Base-by-base conservation (phyloP, 2,113 vertebrate species). In the Benitochromis conjunctus region DNA sequence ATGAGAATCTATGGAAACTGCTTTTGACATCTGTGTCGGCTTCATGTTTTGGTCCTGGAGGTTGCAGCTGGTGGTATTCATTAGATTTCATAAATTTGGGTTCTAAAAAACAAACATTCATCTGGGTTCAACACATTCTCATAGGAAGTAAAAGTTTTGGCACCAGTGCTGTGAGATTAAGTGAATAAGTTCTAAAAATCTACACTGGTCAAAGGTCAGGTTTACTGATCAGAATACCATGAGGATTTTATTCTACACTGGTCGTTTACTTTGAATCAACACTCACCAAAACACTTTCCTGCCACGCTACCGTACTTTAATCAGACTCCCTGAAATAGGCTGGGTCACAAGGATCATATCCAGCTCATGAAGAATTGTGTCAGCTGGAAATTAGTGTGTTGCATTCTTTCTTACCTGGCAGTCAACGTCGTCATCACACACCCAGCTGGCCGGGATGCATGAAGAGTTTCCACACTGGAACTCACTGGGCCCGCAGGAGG, bases 341-440 rank as follows among this genome's bases (percentile, higher is more conserved):
- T 29, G 24, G 41, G 43, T 76, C 24, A 48, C 24, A 76, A 48
- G 43, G 43, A 51, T 9, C 43, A 51, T 10, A 51, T 2, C 29
- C 16, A 19, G 69, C 19, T 76, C 51, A 54, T 19, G 19, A 76
- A 51, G 9, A 51, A 31, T 29, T 7, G 24, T 2, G 21, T n/a
- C 46, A 31, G 71, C 8, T 76, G 71, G 16, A 48, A 60, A 34
- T 24, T 21, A 9, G 12, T 9, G 12, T 4, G 41, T 29, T 4
- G 21, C 1, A 29, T 19, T 48, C 21, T n/a, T 1, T 29, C 66
- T 88, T 62, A 94, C 95, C 91, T 97, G 95, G 86, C 99, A 99
- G 95, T 99, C 99, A 0, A 97, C 96, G 10, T 99, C 98, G 1
- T 97, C 95, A 1, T 99, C 99, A 5, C 99, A 99, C 12, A 99